phyloP scores from a whole-genome alignment of 2,888 invertebrate genomes.

The Tenthredo notha region DNA sequence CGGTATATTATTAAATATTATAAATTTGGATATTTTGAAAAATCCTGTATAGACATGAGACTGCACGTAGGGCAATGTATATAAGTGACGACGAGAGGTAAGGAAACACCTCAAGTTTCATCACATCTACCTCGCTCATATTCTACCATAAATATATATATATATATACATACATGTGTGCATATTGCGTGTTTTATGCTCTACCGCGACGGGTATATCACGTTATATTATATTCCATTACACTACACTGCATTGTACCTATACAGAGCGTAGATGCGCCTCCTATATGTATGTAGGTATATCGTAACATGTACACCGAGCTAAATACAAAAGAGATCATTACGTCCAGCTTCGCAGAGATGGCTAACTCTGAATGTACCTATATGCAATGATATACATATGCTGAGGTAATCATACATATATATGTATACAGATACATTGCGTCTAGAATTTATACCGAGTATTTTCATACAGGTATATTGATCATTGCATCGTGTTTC shows the following conservation, averaged over 20 bases:
- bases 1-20: neutral
- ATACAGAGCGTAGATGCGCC: constrained; percentile 7
- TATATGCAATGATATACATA: neutral
- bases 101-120: constrained; percentile 49
- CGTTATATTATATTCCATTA: constrained; percentile 44
- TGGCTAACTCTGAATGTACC: neutral
- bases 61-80: neutral
- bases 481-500: neutral
- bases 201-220: constrained; percentile 42
- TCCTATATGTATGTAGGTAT: neutral
- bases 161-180: neutral
- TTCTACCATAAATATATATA: neutral
- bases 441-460: neutral
- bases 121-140: constrained; percentile 8
- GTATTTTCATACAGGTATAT: neutral
- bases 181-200: neutral
- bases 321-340: constrained; percentile 18
- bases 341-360: neutral
- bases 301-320: constrained; percentile 4
- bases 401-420: neutral
- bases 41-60: neutral
- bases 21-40: neutral
- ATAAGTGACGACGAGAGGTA: neutral
- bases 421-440: neutral
- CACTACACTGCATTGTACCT: constrained; percentile 22